Conservation (phyloP, 37 sponge, comb jelly and placozoan genomes). For the Mnemiopsis leidyi region DNA sequence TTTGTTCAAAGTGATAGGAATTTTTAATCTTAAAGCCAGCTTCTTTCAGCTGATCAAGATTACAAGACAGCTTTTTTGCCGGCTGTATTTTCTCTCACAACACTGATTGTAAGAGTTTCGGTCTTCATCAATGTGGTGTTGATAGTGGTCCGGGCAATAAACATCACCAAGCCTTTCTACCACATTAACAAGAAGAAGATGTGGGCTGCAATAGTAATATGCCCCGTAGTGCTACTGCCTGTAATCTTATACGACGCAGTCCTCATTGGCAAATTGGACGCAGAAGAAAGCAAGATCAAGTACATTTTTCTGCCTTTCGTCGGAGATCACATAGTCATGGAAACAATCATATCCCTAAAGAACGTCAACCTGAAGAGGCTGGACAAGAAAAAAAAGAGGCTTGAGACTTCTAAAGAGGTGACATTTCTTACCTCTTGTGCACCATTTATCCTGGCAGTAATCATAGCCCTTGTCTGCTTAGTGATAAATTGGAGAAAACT, state of each 20-base stretch:
- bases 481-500: background rate
- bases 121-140: slow-evolving; percentile 9
- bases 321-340: background rate
- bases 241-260: background rate
- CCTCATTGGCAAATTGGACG: background rate
- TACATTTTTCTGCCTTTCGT: slow-evolving; percentile 17
- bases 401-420: background rate
- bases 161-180: slow-evolving; percentile 30
- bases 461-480: background rate
- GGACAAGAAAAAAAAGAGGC: background rate
- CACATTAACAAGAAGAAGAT: background rate
- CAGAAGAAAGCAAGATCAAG: background rate
- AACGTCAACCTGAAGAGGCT: background rate
- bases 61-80: background rate
- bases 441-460: background rate
- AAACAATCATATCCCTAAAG: background rate
- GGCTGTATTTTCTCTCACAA: background rate
- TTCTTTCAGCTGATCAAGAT: background rate
- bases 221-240: background rate
- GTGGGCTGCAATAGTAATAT: background rate
- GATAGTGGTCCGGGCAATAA: slow-evolving; percentile 29
- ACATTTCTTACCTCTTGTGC: background rate
- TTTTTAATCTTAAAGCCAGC: too few species aligned
- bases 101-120: background rate
- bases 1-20: too few species aligned